Conservation (phyloP, 1,140 invertebrate species). For the Bombus consobrinus region DNA sequence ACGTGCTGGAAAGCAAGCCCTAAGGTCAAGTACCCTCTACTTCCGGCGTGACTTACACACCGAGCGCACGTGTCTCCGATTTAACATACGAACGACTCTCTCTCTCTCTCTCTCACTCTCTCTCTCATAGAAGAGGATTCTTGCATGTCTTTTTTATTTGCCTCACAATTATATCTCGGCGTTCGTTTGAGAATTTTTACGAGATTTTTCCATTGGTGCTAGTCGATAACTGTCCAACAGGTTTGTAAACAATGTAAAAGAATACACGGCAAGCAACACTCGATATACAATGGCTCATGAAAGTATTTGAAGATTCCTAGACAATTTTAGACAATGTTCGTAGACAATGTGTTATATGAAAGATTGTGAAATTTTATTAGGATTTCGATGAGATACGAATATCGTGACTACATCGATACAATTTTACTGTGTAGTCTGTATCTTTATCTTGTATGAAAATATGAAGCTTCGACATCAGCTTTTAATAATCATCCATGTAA, state of each 20-base stretch:
- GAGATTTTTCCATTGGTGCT: neutral
- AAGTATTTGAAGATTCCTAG: neutral
- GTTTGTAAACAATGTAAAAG: neutral
- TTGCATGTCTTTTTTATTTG: neutral
- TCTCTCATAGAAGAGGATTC: conserved; percentile 3
- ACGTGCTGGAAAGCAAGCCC: conserved; percentile 27
- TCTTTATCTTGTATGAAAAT: too few relatives aligned
- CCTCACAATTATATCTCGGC: neutral
- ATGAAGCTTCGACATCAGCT: too few relatives aligned
- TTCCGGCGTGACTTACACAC: conserved; percentile 55
- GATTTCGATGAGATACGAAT: too few relatives aligned
- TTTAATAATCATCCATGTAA: too few relatives aligned
- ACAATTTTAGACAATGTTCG: too few relatives aligned
- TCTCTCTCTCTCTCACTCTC: neutral
- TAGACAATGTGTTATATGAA: too few relatives aligned
- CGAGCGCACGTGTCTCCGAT: conserved; percentile 23
- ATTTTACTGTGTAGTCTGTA: too few relatives aligned
- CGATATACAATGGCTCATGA: neutral
- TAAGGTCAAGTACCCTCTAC: conserved; percentile 68
- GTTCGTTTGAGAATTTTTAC: neutral
- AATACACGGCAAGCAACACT: neutral
- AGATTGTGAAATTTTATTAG: neutral
- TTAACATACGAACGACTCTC: neutral
- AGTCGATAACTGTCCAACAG: neutral
- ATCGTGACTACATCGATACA: too few relatives aligned